phyloP scores from a whole-genome alignment of 2,888 invertebrate genomes.

The Lamellibrachia columna region DNA sequence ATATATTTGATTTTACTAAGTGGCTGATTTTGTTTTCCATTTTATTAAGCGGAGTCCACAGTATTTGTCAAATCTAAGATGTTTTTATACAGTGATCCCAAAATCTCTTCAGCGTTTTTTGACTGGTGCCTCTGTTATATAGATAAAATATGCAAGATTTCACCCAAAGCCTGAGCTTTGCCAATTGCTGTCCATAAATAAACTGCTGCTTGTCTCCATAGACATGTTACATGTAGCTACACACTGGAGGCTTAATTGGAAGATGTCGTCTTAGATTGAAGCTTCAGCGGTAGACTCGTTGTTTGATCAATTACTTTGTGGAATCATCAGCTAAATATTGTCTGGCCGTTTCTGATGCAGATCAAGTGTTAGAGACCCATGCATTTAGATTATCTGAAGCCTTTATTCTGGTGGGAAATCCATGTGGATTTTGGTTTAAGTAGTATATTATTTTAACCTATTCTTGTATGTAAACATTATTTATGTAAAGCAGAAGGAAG shows the following conservation, averaged over 20 bases:
- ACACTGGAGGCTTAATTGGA: not conserved
- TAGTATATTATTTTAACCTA: no score
- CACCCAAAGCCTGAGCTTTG: not conserved
- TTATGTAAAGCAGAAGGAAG: no score
- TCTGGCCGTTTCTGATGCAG: not conserved
- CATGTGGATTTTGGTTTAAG: no score
- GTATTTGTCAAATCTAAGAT: no score
- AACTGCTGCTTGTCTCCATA: not conserved
- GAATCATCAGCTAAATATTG: not conserved
- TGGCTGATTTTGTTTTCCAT: no score
- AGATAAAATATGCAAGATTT: not conserved
- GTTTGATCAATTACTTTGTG: not conserved
- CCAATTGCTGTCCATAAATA: not conserved
- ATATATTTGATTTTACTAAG: no score
- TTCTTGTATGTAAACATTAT: no score
- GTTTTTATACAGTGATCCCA: no score
- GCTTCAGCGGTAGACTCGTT: not conserved
- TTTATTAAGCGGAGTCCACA: no score
- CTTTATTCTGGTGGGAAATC: no score
- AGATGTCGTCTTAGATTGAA: constrained; percentile 9
- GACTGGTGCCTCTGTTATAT: not conserved
- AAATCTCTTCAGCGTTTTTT: not conserved
- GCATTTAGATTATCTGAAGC: not conserved
- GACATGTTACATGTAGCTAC: not conserved
- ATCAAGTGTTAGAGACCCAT: not conserved